These are phyloP conservation scores for Brachionus plicatilis DNA, from an alignment of 1,140 invertebrate species.

Conservation along the genomic window DNA sequence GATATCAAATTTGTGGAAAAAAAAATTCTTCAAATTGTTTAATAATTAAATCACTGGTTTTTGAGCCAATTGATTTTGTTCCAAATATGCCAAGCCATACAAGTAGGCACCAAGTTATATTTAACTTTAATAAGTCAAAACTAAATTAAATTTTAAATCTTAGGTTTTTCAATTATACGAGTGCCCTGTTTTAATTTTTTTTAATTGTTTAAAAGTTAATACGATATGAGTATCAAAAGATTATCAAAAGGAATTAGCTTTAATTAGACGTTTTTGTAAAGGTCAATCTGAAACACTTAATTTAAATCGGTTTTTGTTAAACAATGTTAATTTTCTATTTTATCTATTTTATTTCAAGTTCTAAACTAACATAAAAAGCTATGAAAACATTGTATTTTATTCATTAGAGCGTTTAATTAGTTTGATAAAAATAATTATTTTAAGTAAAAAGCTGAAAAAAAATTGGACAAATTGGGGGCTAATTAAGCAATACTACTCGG, in stretches of 20 bases:
- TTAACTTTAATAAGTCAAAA: not conserved
- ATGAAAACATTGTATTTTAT: not conserved
- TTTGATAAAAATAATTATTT: not conserved
- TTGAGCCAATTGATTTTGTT: not conserved
- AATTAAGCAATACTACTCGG: not conserved
- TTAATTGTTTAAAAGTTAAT: not conserved
- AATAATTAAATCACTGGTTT: not conserved
- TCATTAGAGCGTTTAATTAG: slow-evolving; percentile 19
- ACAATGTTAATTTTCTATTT: not conserved
- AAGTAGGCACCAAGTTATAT: not conserved
- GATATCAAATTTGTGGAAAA: not conserved
- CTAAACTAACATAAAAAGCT: not conserved
- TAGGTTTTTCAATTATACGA: not conserved
- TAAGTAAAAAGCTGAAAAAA: not conserved
- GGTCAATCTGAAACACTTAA: not conserved
- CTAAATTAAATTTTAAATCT: not conserved
- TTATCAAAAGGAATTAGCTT: not conserved
- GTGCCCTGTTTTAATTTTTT: not conserved
- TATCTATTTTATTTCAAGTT: not conserved
- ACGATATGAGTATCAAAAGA: not conserved
- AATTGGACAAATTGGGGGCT: not conserved
- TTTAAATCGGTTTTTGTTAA: not conserved
- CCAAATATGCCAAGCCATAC: not conserved
- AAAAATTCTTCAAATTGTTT: not conserved
- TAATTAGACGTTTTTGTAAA: not conserved